Evolutionary conservation across 1,140 invertebrate genomes (phyloP), one percentile per base, ranked within the genome.

Genomic region (Bicyclus anynana): DNA sequence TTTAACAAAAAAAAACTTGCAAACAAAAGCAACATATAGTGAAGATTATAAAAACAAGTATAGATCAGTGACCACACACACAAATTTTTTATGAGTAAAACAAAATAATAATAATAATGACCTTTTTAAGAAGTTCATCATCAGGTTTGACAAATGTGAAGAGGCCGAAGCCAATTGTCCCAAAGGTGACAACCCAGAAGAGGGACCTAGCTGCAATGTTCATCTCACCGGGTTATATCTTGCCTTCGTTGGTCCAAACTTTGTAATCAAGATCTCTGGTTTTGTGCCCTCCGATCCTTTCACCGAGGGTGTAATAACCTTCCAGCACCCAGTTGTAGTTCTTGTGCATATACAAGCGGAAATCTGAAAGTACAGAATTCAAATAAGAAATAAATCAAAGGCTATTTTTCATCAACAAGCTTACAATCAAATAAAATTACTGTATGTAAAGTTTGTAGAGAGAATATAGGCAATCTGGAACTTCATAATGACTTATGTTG

Each of bases 241-340:
- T 85, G 52, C 86, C 79, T 64, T 87, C 80, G 71, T 72, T 72
- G 47, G 72, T 72, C 91, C 91, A 92, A 58, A 89, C 75, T 62
- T 72, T 77, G 5, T 83, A 70, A 67, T 92, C 91, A 20, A 87
- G 61, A 49, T 91, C 78, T 46, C 91, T 80, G 17, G 83, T 87
- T 26, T 87, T 89, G 27, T 80, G 89, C n/a, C 89, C 82, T 10
- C 88, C 86, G 10, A 92, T 55, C 17, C 76, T 77, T 69, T 92
- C 91, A 33, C 91, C 91, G n/a, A 92, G 58, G 66, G 81, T 84
- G 69, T 93, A 93, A 69, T 92, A 93, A 13, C 89, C 84, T 65
- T 92, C 90, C 38, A 93, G 71, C n/a, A 91, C 74, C 67, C 84
- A 90, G 26, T 91, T 91, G 72, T 89, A 92, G 59, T 92, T 92